phyloP scores from a whole-genome alignment of 2,888 invertebrate species.

The Euclidia mi region DNA sequence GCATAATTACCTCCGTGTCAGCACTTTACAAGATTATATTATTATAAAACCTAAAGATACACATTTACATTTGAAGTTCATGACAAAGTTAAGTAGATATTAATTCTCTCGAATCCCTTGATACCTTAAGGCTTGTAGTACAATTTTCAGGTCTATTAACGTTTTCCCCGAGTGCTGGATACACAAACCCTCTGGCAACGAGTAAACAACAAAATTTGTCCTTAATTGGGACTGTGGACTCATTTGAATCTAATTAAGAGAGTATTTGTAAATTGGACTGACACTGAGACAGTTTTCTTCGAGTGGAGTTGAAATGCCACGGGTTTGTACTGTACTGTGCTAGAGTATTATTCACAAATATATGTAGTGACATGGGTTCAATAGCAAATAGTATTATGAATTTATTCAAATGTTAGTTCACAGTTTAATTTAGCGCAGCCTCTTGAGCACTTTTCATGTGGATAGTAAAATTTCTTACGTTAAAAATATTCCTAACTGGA shows the following conservation, averaged over 20 bases:
- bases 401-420: no score
- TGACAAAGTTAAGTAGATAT: constrained; percentile 13
- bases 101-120: constrained; percentile 10
- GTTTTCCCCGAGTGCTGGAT: constrained; percentile 17
- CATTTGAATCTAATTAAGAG: constrained; percentile 65
- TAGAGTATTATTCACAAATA: no score
- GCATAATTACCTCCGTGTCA: constrained; percentile 35
- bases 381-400: no score
- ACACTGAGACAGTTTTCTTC: not conserved
- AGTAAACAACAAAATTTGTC: constrained; percentile 51
- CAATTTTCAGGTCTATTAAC: constrained; percentile 24
- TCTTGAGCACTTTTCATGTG: no score
- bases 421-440: no score
- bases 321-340: no score
- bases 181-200: constrained; percentile 8
- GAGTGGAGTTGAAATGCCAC: not conserved
- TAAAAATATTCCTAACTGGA: no score
- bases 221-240: constrained; percentile 55
- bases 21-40: constrained; percentile 34
- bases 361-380: no score
- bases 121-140: constrained; percentile 13
- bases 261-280: constrained; percentile 54
- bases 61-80: constrained; percentile 13
- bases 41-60: constrained; percentile 27
- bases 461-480: no score